Percentiles rank a stretch among this genome's conserved stretches.
Conservation (phyloP, 2,888 invertebrate species). For the Steinernema carpocapsae region DNA sequence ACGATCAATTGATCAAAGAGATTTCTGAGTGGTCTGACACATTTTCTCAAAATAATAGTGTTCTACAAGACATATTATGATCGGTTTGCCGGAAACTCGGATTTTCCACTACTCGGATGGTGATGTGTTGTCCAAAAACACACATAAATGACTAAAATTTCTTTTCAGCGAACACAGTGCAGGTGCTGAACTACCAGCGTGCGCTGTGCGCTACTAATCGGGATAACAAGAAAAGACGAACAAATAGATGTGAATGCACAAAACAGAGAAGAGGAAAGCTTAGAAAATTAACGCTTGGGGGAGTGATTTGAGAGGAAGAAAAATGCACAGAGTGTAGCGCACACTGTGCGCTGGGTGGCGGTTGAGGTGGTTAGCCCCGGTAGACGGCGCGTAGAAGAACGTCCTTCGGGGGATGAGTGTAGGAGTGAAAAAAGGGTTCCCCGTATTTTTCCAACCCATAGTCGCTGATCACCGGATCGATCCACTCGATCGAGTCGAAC, state of each 20-base stretch:
- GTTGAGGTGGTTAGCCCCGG: neutral
- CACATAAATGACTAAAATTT: neutral
- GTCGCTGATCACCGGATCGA: slow-evolving; percentile 39
- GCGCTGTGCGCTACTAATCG: neutral
- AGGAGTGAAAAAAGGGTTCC: slow-evolving; percentile 36
- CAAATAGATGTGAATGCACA: slow-evolving; percentile 6
- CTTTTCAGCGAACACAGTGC: neutral
- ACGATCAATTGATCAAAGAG: slow-evolving; percentile 10
- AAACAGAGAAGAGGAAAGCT: neutral
- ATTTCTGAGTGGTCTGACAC: slow-evolving; percentile 2
- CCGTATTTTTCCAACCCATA: slow-evolving; percentile 39
- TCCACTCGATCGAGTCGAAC: slow-evolving; percentile 41
- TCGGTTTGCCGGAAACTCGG: slow-evolving; percentile 30
- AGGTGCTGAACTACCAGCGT: too few relatives aligned
- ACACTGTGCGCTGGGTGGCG: neutral
- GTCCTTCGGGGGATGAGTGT: slow-evolving; percentile 41
- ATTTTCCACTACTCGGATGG: slow-evolving; percentile 4
- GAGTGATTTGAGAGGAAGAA: neutral
- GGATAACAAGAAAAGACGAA: neutral
- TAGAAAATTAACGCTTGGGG: neutral
- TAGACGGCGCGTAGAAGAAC: slow-evolving; percentile 28
- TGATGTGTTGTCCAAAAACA: too few relatives aligned
- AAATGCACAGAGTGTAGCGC: slow-evolving; percentile 26
- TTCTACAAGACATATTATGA: slow-evolving; percentile 23
- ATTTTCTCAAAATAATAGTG: neutral